Evolutionary conservation across 1,140 invertebrate genomes (phyloP).

Genomic region (Drosophila ambigua): DNA sequence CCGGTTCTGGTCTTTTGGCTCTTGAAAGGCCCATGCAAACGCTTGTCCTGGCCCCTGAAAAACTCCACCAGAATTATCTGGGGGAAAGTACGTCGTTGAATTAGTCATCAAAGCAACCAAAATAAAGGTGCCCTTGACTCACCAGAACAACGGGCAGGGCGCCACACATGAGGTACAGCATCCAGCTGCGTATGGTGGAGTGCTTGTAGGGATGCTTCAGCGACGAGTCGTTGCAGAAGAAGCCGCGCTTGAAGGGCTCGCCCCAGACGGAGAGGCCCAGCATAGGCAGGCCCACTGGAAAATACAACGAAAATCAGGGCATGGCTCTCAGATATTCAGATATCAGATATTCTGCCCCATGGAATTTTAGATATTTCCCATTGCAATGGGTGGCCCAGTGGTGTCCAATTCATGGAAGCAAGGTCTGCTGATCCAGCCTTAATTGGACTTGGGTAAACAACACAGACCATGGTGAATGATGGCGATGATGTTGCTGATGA

Average conservation of each 20-base stretch:
- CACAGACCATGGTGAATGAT: constrained; percentile 32
- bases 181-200: constrained; percentile 91
- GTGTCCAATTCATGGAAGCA: constrained; percentile 63
- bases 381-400: constrained; percentile 34
- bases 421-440: constrained; percentile 69
- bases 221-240: constrained; percentile 97
- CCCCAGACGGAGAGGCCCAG: constrained; percentile 89
- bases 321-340: too few species aligned
- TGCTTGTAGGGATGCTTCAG: constrained; percentile 92
- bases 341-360: background rate
- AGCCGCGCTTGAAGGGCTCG: constrained; percentile 93
- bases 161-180: constrained; percentile 91
- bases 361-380: background rate
- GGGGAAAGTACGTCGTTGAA: background rate
- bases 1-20: constrained; percentile 14
- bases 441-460: constrained; percentile 71
- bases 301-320: constrained; percentile 52
- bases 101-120: too few species aligned
- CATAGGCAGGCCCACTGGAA: constrained; percentile 90
- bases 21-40: constrained; percentile 17
- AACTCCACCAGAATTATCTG: constrained; percentile 75
- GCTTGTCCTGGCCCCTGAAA: constrained; percentile 60
- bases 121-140: constrained; percentile 81
- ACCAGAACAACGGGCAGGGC: constrained; percentile 89
- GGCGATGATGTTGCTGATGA: constrained; percentile 21